phyloP scores from a whole-genome alignment of 2,888 invertebrate genomes.

The Trichogramma evanescens region DNA sequence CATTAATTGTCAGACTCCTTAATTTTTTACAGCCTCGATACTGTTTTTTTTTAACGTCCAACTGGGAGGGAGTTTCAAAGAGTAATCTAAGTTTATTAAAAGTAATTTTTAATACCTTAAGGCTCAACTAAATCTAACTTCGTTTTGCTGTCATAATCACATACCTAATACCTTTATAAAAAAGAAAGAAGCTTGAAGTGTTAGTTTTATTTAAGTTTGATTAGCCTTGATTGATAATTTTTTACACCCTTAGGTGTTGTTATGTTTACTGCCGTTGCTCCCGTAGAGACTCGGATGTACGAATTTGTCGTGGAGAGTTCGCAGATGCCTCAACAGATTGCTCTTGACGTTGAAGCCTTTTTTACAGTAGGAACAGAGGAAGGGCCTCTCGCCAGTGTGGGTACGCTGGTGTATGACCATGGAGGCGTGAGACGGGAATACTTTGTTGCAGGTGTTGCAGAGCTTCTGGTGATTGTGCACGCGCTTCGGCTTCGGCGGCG shows the following conservation, averaged over 20 bases:
- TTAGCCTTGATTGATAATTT: not conserved
- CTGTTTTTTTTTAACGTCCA: constrained; percentile 24
- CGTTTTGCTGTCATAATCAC: not conserved
- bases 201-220: not conserved
- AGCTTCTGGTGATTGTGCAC: constrained; percentile 45
- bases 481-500: constrained; percentile 54
- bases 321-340: constrained; percentile 64
- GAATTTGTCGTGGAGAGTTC: constrained; percentile 68
- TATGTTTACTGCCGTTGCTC: constrained; percentile 43
- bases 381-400: constrained; percentile 70
- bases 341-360: constrained; percentile 76
- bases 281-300: constrained; percentile 48
- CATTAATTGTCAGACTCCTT: constrained; percentile 47
- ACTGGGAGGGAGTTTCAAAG: not conserved
- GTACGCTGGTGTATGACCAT: constrained; percentile 72
- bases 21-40: constrained; percentile 37
- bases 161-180: not conserved
- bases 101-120: constrained; percentile 1
- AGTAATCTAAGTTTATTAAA: constrained; percentile 9
- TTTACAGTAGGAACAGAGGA: constrained; percentile 66
- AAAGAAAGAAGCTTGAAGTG: not conserved
- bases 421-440: constrained; percentile 70
- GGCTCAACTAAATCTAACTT: not conserved
- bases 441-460: constrained; percentile 65
- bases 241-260: not conserved